Conservation (phyloP, 2,888 invertebrate species). For the Deladenus siricidicola region DNA sequence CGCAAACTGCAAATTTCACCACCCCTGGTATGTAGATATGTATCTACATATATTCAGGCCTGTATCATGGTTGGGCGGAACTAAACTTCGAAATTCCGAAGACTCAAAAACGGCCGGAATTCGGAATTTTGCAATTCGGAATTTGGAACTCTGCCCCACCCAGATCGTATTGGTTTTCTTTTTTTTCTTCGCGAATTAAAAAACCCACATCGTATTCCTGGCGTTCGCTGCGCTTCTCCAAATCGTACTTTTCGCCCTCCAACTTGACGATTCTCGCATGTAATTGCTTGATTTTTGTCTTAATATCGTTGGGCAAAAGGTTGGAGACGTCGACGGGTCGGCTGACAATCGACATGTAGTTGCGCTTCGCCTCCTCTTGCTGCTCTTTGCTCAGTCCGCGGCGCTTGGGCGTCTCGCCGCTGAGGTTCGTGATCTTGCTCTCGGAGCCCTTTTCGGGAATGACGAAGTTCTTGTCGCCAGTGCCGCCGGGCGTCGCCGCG, state of each 20-base stretch:
- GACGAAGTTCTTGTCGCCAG: slow-evolving; percentile 23
- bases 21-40: too few species aligned
- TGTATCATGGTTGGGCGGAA: too few species aligned
- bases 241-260: slow-evolving; percentile 53
- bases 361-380: slow-evolving; percentile 42
- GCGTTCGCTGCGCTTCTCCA: slow-evolving; percentile 53
- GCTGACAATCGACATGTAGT: slow-evolving; percentile 46
- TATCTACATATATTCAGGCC: too few species aligned
- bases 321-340: slow-evolving; percentile 43
- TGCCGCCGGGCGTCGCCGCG: too few species aligned
- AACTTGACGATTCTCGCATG: slow-evolving; percentile 49
- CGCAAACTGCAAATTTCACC: too few species aligned
- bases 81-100: too few species aligned
- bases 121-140: too few species aligned
- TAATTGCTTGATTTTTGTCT: slow-evolving; percentile 49
- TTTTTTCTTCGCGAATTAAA: too few species aligned
- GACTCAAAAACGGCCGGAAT: too few species aligned
- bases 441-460: slow-evolving; percentile 20
- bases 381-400: slow-evolving; percentile 41
- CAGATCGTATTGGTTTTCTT: too few species aligned
- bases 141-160: not conserved
- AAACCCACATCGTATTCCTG: slow-evolving; percentile 51
- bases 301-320: slow-evolving; percentile 51
- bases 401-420: slow-evolving; percentile 38
- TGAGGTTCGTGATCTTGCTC: not conserved